Evolutionary conservation across 2,797 vertebrate genomes (phyloP).

Genomic region (Valencia hispanica): DNA sequence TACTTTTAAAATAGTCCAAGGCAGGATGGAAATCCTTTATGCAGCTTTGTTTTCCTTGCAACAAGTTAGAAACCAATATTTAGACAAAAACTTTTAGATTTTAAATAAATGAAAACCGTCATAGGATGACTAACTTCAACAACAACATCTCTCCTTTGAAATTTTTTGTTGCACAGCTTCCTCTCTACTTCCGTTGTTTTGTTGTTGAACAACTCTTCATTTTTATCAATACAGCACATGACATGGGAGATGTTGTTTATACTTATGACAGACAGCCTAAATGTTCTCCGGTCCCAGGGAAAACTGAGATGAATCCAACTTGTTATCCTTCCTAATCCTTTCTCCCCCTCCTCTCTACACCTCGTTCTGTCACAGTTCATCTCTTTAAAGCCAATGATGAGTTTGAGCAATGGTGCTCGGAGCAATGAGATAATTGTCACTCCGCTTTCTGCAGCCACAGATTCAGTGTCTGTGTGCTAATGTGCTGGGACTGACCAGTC

Average conservation of each 20-base stretch:
- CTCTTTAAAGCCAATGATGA: conserved; percentile 49
- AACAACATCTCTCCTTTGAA: neutral
- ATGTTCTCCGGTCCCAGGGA: conserved; percentile 26
- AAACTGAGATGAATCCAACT: conserved; percentile 36
- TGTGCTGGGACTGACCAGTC: conserved; percentile 13
- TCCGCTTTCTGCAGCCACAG: conserved; percentile 26
- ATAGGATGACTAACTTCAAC: neutral
- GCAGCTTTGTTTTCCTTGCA: neutral
- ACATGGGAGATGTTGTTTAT: conserved; percentile 15
- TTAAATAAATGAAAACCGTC: neutral
- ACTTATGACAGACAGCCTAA: conserved; percentile 39
- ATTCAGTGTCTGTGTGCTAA: conserved; percentile 22
- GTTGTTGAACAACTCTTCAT: conserved; percentile 13
- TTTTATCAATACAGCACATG: conserved; percentile 15
- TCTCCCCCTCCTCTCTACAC: conserved; percentile 9
- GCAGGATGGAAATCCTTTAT: neutral
- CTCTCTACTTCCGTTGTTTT: conserved; percentile 4
- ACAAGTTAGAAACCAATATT: neutral
- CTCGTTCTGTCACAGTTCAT: conserved; percentile 47
- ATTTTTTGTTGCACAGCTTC: neutral
- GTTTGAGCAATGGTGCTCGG: conserved; percentile 39
- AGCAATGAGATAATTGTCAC: conserved; percentile 67
- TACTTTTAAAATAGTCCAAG: neutral
- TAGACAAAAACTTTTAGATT: neutral
- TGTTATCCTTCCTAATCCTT: conserved; percentile 11